Base-by-base conservation (phyloP, 2,797 vertebrate species). In the Myoxocephalus aenaeus region DNA sequence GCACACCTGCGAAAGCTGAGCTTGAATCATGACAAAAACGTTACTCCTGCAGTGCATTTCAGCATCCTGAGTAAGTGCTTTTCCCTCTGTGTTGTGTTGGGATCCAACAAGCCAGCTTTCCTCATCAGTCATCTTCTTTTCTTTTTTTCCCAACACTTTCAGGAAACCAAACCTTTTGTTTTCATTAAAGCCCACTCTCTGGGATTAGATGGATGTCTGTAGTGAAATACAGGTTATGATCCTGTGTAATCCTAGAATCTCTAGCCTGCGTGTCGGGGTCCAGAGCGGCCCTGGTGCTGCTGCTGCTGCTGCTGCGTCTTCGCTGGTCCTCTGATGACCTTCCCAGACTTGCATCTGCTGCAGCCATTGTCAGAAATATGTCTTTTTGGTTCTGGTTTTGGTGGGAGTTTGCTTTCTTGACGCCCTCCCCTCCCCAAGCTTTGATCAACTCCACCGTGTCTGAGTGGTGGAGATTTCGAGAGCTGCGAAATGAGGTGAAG, bases 341-440 rank as follows among this genome's bases (percentile, higher is more conserved):
- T 94, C 70, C 87, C 92, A 94, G 95, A 92, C 89, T 61, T 86
- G 85, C 93, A 93, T 94, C 94, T 95, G 93, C 88, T 89, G 74
- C 85, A 91, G 82, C 77, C 84, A 89, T 95, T 87, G 84, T 84
- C 81, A 80, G 53, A 88, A 86, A 80, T 81, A 81, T 77, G 48
- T n/a, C 75, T 83, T 86, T 53, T 78, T 73, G 65, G 64, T 84
- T 42, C 38, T 58, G 77, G 83, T 82, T 62, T n/a, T n/a, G n/a
- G 75, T 88, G 81, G 76, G 87, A 87, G 75, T 79, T 58, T 65
- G 64, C 66, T 77, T 77, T 80, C 77, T 78, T 51, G 4, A 54
- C 10, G 17, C 63, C 73, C 34, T 65, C 59, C 53, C 42, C 76
- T 38, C 6, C 4, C 79, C 72, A 53, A 75, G 81, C 89, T 91